A percentile compares a stretch with the other conserved stretches of the same genome.
These are phyloP conservation scores for Artibeus lituratus DNA, from an alignment of 2,797 vertebrate genomes.

Conservation along the genomic window DNA sequence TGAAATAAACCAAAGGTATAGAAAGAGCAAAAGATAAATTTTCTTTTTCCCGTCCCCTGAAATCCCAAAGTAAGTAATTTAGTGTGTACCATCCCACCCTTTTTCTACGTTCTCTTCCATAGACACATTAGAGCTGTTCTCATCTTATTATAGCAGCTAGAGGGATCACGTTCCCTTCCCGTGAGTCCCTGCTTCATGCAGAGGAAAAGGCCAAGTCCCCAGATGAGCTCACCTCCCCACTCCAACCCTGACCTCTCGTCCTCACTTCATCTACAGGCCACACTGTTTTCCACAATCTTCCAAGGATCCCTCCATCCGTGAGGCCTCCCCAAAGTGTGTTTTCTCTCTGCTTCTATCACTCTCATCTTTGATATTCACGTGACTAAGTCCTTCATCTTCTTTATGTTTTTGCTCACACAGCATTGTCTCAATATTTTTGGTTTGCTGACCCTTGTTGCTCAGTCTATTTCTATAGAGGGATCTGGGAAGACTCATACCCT, in stretches of 20 bases:
- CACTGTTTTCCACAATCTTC: rapidly evolving
- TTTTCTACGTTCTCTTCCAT: neutral
- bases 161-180: neutral
- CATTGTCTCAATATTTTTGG: neutral
- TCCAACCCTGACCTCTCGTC: rapidly evolving
- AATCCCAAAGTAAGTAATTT: neutral
- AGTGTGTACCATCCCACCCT: neutral
- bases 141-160: neutral
- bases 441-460: neutral
- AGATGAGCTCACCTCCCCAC: rapidly evolving
- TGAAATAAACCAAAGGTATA: neutral
- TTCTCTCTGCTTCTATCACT: neutral
- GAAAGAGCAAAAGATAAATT: neutral
- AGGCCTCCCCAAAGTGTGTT: neutral
- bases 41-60: neutral
- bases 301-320: no score
- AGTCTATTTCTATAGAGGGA: neutral
- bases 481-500: neutral
- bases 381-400: neutral
- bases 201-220: neutral
- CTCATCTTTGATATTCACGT: neutral
- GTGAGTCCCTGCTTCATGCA: rapidly evolving
- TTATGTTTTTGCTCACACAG: neutral
- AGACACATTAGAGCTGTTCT: neutral
- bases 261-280: neutral